Evolutionary conservation across 2,888 invertebrate species (phyloP), one percentile per base, ranked within the genome.

Genomic region (Hemicrepidius hirtus): DNA sequence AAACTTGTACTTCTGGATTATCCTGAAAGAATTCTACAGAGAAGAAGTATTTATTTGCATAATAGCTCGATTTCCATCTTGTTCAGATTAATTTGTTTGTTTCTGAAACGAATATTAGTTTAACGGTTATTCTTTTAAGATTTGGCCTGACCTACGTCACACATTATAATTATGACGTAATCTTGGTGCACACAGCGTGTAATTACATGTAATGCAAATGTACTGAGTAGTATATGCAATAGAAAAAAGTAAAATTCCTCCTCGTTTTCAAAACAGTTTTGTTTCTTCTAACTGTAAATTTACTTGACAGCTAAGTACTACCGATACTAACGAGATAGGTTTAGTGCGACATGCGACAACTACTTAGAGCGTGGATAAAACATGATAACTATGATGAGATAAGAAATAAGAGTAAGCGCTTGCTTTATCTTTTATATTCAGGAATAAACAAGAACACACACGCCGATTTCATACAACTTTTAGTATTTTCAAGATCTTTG

Each of bases 151-250:
- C 12, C 55, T 18, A 37, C 32, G 32, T 40, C 20, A 37, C 10
- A 18, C 16, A 6, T 28, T 37, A 6, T n/a, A 63, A 63, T 46
- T 63, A 35, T 35, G 37, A 46, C 46, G 28, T 18, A 44, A 46
- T 9, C 28, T 13, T 35, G 12, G 50, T 40, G 49, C 32, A 24
- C 12, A 64, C 50, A 64, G 20, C 64, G 50, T 37, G 49, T 64
- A 64, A 50, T 64, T 53, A 40, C 1, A n/a, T 7, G 20, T 50
- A 65, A 65, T 64, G 64, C 64, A 50, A 50, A 64, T 50, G n/a
- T 24, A 35, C 28, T 50, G n/a, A 12, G 50, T n/a, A 12, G 50
- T n/a, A 24, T n/a, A 53, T 53, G 53, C 49, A 49, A 21, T 3
- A 44, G 10, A 63, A 21, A n/a, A 60, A 60, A 41, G 60, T 60